phyloP scores from a whole-genome alignment of 2,113 vertebrate genomes.

The Heliornis fulica region DNA sequence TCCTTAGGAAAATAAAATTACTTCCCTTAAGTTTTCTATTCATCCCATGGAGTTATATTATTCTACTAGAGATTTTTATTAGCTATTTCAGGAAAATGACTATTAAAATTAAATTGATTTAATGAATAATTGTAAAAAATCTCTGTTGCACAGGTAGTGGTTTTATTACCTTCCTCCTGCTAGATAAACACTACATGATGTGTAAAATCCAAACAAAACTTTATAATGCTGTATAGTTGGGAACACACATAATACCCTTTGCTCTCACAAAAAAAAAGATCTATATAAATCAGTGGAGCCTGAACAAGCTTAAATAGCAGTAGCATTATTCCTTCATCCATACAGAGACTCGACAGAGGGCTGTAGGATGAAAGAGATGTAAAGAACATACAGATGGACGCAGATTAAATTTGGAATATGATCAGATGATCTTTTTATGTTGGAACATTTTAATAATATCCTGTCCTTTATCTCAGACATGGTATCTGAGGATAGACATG shows the following conservation, averaged over 20 bases:
- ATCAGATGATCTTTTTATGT: not conserved
- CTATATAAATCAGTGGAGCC: not conserved
- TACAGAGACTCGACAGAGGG: not conserved
- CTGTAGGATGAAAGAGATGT: not conserved
- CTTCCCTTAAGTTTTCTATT: not conserved
- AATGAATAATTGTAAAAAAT: not conserved
- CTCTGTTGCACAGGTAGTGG: not conserved
- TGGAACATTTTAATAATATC: not conserved
- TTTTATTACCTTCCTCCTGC: not conserved
- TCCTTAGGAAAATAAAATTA: not conserved
- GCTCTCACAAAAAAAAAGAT: not conserved
- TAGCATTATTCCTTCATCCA: not conserved
- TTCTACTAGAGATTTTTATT: not conserved
- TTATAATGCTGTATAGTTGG: not conserved
- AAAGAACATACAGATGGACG: not conserved
- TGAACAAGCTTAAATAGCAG: not conserved
- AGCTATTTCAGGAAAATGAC: not conserved
- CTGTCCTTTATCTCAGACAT: not conserved
- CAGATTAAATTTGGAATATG: slow-evolving; percentile 5
- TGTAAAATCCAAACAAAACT: not conserved
- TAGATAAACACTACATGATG: not conserved
- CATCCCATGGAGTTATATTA: not conserved
- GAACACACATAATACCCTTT: not conserved
- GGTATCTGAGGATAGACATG: not conserved
- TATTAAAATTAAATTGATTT: not conserved